Percentiles rank a stretch among this genome's conserved stretches.
Evolutionary conservation across 2,888 invertebrate genomes (phyloP).

Genomic region (Heliothis peltigera): DNA sequence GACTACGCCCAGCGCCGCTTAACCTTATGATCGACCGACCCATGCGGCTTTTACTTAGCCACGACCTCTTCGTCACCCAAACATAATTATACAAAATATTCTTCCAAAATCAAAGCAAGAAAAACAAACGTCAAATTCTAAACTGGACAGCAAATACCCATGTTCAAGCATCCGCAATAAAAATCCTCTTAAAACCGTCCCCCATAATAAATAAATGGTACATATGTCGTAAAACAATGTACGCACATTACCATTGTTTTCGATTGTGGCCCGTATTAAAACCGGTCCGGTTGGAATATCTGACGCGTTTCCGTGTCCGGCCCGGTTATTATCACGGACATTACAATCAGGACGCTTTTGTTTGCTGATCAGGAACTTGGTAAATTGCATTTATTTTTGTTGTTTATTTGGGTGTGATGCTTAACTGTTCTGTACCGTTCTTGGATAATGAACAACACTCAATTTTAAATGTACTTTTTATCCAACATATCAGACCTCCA

Average conservation of each 20-base stretch:
- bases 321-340: conserved; percentile 58
- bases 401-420: conserved; percentile 2
- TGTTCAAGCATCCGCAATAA: conserved; percentile 51
- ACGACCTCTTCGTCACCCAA: too few relatives aligned
- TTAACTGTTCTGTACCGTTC: background rate
- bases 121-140: conserved; percentile 14
- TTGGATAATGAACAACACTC: background rate
- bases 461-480: background rate
- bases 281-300: conserved; percentile 62
- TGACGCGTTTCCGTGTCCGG: conserved; percentile 63
- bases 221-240: conserved; percentile 65
- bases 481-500: too few relatives aligned
- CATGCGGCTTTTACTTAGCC: too few relatives aligned
- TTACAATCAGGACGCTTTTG: conserved; percentile 66
- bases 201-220: conserved; percentile 62
- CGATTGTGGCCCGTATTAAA: conserved; percentile 64
- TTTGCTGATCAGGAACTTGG: conserved; percentile 50
- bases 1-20: too few relatives aligned
- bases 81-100: conserved; percentile 12
- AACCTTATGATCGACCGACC: too few relatives aligned
- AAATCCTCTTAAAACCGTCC: conserved; percentile 45
- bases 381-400: conserved; percentile 45
- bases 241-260: conserved; percentile 64
- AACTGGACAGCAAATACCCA: conserved; percentile 33
- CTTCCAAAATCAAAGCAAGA: background rate